Evolutionary conservation across 2,888 invertebrate genomes (phyloP).

Genomic region (Melanotus villosus): DNA sequence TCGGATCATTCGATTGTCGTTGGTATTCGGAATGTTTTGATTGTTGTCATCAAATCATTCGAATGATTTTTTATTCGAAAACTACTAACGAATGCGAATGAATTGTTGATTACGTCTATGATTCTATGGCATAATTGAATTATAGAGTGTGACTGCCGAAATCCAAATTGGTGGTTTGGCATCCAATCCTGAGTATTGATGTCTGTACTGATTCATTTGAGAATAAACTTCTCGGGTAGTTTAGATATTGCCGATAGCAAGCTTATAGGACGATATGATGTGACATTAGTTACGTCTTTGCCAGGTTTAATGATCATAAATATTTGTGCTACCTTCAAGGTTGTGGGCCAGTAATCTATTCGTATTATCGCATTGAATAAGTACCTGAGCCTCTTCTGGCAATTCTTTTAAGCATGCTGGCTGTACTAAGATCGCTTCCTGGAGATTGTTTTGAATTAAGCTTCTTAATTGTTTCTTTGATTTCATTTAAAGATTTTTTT

Average conservation of each 20-base stretch:
- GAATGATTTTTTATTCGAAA: too few species aligned
- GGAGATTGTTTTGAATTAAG: too few species aligned
- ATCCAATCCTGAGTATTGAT: background rate
- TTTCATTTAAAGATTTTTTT: too few species aligned
- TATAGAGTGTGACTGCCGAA: background rate
- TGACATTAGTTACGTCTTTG: background rate
- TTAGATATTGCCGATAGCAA: background rate
- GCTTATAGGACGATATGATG: background rate
- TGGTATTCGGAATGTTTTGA: too few species aligned
- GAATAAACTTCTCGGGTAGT: background rate
- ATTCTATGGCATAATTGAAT: background rate
- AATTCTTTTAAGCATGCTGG: too few species aligned
- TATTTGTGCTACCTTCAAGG: background rate
- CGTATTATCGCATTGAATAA: background rate
- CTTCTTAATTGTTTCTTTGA: too few species aligned
- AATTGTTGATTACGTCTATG: background rate
- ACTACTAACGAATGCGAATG: too few species aligned
- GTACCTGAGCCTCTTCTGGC: background rate
- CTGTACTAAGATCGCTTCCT: too few species aligned
- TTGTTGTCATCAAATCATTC: too few species aligned
- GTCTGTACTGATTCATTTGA: background rate
- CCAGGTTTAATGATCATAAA: background rate
- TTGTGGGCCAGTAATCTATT: background rate
- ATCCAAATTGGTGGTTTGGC: background rate
- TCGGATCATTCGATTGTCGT: too few species aligned